phyloP scores from a whole-genome alignment of 2,888 invertebrate species.

The Torymus aiolomorphi region DNA sequence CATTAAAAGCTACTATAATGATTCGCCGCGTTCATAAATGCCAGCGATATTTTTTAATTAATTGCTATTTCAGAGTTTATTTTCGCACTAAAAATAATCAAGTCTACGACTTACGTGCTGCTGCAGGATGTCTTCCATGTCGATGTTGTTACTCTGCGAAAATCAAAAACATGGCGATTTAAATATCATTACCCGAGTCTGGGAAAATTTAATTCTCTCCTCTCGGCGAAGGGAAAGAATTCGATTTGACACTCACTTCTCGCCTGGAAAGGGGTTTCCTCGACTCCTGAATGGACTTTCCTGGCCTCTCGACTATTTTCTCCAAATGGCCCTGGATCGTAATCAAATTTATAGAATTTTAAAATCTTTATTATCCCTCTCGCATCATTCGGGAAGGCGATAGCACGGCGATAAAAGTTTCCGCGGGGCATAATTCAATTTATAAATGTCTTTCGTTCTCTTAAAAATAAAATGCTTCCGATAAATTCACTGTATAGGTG shows the following conservation, averaged over 20 bases:
- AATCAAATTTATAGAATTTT: conserved; percentile 36
- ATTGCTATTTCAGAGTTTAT: too few relatives aligned
- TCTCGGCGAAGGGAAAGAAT: too few relatives aligned
- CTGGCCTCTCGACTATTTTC: conserved; percentile 90
- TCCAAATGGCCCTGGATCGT: conserved; percentile 86
- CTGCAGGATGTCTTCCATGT: conserved; percentile 82
- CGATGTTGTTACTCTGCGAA: conserved; percentile 80
- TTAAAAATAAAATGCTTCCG: not conserved
- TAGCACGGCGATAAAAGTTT: not conserved
- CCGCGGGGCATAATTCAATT: not conserved
- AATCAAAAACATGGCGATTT: not conserved
- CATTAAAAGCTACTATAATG: too few relatives aligned
- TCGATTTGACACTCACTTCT: conserved; percentile 73
- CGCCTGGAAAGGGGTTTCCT: conserved; percentile 77
- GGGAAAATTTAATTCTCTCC: not conserved
- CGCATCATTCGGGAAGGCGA: not conserved
- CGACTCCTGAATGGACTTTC: conserved; percentile 77
- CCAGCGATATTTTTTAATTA: too few relatives aligned
- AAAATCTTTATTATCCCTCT: not conserved
- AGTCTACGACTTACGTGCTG: conserved; percentile 75
- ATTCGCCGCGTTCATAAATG: too few relatives aligned
- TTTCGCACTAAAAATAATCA: too few relatives aligned
- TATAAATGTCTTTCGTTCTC: not conserved
- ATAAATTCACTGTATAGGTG: too few relatives aligned
- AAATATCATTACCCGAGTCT: conserved; percentile 15